Evolutionary conservation across 2,888 invertebrate species (phyloP).

Genomic region (Monoplex corrugatus): DNA sequence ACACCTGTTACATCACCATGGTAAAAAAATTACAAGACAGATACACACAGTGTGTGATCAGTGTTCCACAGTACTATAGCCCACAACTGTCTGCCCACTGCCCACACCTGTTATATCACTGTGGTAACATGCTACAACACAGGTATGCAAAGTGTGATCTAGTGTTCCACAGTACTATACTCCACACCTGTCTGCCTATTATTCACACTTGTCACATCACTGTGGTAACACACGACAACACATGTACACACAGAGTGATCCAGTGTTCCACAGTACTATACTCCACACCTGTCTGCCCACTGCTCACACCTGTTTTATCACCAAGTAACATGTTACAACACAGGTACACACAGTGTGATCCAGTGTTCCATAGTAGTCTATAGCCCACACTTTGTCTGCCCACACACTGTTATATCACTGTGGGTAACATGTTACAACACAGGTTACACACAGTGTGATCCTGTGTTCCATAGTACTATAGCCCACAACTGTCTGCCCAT

Average conservation of each 20-base stretch:
- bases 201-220: constrained; percentile 60
- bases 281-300: constrained; percentile 67
- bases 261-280: constrained; percentile 82
- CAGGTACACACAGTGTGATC: too few relatives aligned
- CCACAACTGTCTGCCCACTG: constrained; percentile 66
- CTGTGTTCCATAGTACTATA: too few relatives aligned
- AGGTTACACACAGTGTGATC: too few relatives aligned
- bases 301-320: constrained; percentile 61
- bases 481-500: constrained; percentile 66
- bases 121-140: neutral
- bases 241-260: neutral
- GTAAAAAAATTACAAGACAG: too few relatives aligned
- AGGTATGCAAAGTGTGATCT: constrained; percentile 76
- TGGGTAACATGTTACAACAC: too few relatives aligned
- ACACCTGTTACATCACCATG: constrained; percentile 63
- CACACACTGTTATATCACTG: too few relatives aligned
- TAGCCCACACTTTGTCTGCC: constrained; percentile 68
- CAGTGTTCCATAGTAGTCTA: constrained; percentile 82
- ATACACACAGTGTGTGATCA: too few relatives aligned
- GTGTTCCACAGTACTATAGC: too few relatives aligned
- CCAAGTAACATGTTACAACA: too few relatives aligned
- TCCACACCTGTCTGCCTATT: constrained; percentile 67
- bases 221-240: neutral
- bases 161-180: constrained; percentile 81
- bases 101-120: constrained; percentile 67